Conservation (phyloP, 2,888 invertebrate genomes). For the Morpho deidamia region DNA sequence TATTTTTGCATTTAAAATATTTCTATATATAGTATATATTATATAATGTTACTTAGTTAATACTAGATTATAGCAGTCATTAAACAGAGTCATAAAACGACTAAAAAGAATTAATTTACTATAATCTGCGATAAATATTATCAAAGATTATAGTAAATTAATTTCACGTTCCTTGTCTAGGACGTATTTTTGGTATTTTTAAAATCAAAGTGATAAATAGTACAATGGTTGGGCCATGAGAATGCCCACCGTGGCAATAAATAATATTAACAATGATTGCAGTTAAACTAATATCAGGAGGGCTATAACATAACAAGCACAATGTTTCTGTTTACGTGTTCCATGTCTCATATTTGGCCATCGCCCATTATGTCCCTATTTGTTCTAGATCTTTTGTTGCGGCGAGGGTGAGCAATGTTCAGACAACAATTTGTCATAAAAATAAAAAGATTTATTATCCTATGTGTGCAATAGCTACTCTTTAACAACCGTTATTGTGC, state of each 20-base stretch:
- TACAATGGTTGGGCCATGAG: slow-evolving; percentile 21
- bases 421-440: slow-evolving; percentile 76
- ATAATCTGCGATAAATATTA: too few relatives aligned
- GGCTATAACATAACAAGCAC: slow-evolving; percentile 37
- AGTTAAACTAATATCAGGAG: slow-evolving; percentile 50
- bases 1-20: too few relatives aligned
- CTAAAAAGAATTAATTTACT: too few relatives aligned
- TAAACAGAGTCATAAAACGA: too few relatives aligned
- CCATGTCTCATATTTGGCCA: slow-evolving; percentile 54
- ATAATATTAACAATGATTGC: slow-evolving; percentile 51
- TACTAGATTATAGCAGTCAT: too few relatives aligned
- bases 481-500: slow-evolving; percentile 68
- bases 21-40: too few relatives aligned
- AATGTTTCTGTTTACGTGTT: slow-evolving; percentile 65
- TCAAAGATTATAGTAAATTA: too few relatives aligned
- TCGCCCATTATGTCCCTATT: slow-evolving; percentile 66
- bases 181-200: not conserved
- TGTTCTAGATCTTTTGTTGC: slow-evolving; percentile 70
- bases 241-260: slow-evolving; percentile 44
- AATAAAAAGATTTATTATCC: slow-evolving; percentile 74
- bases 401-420: slow-evolving; percentile 49
- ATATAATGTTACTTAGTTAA: too few relatives aligned
- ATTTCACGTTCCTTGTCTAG: too few relatives aligned
- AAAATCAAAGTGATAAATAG: not conserved
- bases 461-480: slow-evolving; percentile 47